Evolutionary conservation across 2,797 vertebrate species (phyloP), one percentile per base, ranked within the genome.

Genomic region (Malacoctenus gilli): DNA sequence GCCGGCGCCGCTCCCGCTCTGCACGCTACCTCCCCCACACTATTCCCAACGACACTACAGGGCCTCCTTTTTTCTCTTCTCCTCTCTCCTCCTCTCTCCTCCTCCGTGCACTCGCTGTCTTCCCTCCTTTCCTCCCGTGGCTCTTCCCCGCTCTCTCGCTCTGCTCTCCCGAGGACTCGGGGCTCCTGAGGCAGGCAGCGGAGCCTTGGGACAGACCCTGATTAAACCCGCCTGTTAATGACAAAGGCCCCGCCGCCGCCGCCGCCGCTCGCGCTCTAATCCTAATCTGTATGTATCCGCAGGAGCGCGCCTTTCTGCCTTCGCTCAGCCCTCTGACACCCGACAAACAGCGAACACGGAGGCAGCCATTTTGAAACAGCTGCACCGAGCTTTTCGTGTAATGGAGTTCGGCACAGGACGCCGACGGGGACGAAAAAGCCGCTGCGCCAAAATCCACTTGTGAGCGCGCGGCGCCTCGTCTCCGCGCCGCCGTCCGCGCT

Each of bases 281-380:
- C 87, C 87, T 90, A 92, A 92, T 91, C 87, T 89, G 83, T 75
- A 76, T 86, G 72, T 72, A 69, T 79, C 81, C 49, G 37, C 67
- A 59, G 68, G 52, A 64, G 66, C 71, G 49, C 68, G 66, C 59
- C 75, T 82, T 79, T 85, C 59, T 66, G 66, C 71, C 49, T 59
- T 47, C 37, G 57, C 72, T 75, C 48, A 61, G 48, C 68, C 46
- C 71, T 78, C 72, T 65, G 83, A 85, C 82, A 82, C 72, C 79
- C 73, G 56, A 48, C 59, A 32, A 76, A 79, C 59, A 64, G 72
- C 84, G 9, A 87, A 72, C 75, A 48, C 66, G 69, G 51, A 51
- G 71, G 88, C 85, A 79, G 87, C 89, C 90, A 91, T 92, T 92
- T 92, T 91, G 88, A 69, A 83, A 84, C 79, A 80, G 75, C 89